Percentiles rank a stretch among this genome's conserved stretches.
These are phyloP conservation scores for Xyrichtys novacula DNA, from an alignment of 2,797 vertebrate genomes.

Conservation along the genomic window DNA sequence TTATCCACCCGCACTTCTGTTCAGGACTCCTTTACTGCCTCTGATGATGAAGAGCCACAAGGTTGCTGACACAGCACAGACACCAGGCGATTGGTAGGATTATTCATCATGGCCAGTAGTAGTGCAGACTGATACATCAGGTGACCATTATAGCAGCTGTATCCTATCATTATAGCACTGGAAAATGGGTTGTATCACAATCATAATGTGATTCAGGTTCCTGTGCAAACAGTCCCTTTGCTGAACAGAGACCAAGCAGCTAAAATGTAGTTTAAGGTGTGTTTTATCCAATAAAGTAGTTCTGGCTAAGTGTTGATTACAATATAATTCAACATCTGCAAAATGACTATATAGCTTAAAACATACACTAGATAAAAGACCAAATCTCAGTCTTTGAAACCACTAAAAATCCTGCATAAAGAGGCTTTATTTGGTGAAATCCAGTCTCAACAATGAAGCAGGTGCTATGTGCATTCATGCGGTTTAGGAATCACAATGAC, in stretches of 20 bases:
- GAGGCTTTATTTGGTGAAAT: constrained; percentile 42
- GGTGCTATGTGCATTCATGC: constrained; percentile 55
- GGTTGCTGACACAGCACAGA: constrained; percentile 78
- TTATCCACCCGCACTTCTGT: constrained; percentile 45
- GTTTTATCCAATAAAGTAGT: background rate
- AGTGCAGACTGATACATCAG: constrained; percentile 57
- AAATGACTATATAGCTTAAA: background rate
- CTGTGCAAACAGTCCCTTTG: constrained; percentile 7
- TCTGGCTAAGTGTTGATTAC: background rate
- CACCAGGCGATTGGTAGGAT: constrained; percentile 72
- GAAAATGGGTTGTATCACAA: constrained; percentile 7
- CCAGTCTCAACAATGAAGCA: constrained; percentile 49
- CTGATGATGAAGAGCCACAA: constrained; percentile 66
- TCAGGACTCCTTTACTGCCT: constrained; percentile 49
- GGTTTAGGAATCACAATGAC: constrained; percentile 63
- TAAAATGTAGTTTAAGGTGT: background rate
- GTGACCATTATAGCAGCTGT: constrained; percentile 54
- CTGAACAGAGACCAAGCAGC: background rate
- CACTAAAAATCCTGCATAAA: constrained; percentile 3
- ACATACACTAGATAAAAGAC: background rate
- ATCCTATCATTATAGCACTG: constrained; percentile 32
- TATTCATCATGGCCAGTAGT: constrained; percentile 73
- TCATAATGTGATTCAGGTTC: background rate
- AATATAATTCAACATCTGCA: background rate
- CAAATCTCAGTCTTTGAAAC: constrained; percentile 1